A percentile compares a stretch with the other conserved stretches of the same genome.
Conservation (phyloP, 2,113 vertebrate species). For the Vombatus ursinus region DNA sequence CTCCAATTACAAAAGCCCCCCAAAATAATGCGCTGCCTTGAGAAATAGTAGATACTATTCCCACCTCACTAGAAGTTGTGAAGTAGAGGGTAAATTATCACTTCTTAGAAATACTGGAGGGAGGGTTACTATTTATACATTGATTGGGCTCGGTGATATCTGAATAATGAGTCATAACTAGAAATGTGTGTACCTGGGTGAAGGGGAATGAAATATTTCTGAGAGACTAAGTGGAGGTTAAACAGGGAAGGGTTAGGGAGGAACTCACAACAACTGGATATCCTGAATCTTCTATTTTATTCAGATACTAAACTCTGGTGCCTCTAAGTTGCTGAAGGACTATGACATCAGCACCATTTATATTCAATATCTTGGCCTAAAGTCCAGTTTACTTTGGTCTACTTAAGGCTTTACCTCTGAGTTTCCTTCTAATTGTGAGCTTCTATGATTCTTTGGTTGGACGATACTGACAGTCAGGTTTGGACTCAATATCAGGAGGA, state of each 20-base stretch:
- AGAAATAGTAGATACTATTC: background rate
- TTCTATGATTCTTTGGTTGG: background rate
- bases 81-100: background rate
- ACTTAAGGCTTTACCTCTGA: background rate
- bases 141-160: background rate
- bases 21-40: background rate
- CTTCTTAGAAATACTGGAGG: background rate
- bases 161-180: too few species aligned
- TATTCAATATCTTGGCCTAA: background rate
- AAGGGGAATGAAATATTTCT: background rate
- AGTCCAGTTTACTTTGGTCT: background rate
- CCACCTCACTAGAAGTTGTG: background rate
- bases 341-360: background rate
- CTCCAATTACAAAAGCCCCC: background rate
- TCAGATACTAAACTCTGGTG: background rate
- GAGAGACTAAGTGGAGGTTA: background rate
- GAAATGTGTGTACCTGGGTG: background rate
- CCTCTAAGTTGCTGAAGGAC: background rate
- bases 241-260: background rate
- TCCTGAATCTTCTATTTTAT: background rate
- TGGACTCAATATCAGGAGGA: background rate
- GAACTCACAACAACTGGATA: background rate
- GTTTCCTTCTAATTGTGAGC: background rate
- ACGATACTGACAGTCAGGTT: background rate
- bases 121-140: background rate